phyloP scores from a whole-genome alignment of 2,113 vertebrate genomes.

The Daboia siamensis region DNA sequence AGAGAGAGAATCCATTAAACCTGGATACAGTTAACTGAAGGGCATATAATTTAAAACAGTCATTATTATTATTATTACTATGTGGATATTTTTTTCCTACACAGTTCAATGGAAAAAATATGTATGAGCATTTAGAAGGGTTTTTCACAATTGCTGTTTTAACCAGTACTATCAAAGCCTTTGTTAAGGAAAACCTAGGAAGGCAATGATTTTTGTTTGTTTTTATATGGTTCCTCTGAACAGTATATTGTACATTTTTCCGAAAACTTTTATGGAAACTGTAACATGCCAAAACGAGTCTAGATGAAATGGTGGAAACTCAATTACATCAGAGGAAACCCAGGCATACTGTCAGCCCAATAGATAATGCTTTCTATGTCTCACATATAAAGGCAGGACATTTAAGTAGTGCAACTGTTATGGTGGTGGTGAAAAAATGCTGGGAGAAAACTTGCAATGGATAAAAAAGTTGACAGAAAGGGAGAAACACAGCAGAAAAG shows the following conservation, averaged over 20 bases:
- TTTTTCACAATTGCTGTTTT: neutral
- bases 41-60: neutral
- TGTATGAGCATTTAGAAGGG: neutral
- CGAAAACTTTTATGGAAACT: neutral
- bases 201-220: neutral
- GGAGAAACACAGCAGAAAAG: neutral
- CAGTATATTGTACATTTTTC: neutral
- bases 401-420: neutral
- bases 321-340: neutral
- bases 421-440: neutral
- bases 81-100: neutral
- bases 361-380: neutral
- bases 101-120: neutral
- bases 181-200: neutral
- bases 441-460: neutral
- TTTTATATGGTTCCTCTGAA: neutral
- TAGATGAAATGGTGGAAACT: neutral
- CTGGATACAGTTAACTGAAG: neutral
- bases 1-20: neutral
- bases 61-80: neutral
- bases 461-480: neutral
- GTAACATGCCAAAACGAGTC: neutral
- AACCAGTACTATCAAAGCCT: neutral
- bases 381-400: neutral
- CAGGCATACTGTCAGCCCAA: neutral